Evolutionary conservation across 1,140 invertebrate genomes (phyloP).

Genomic region (Lordiphosa stackelbergi): DNA sequence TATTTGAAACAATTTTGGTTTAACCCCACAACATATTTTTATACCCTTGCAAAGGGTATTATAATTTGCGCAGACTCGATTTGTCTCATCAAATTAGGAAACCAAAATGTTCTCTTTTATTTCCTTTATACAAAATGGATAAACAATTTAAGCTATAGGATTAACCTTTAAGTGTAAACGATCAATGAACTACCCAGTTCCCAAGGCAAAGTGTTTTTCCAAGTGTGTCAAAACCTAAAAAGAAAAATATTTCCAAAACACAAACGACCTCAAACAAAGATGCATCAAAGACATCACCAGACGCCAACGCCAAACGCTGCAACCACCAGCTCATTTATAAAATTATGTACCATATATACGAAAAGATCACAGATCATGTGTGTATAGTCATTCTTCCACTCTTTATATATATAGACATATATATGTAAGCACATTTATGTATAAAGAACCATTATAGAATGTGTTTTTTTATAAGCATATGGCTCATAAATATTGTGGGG

Average conservation of each 20-base stretch:
- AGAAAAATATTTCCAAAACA: conserved; percentile 41
- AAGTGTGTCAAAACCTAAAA: conserved; percentile 33
- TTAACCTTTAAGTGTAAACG: background rate
- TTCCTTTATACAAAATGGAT: too few species aligned
- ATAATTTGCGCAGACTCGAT: too few species aligned
- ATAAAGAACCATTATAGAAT: conserved; percentile 62
- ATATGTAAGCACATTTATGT: conserved; percentile 19
- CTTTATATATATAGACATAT: conserved; percentile 15
- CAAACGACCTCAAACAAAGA: conserved; percentile 60
- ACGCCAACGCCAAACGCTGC: conserved; percentile 2
- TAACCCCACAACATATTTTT: too few species aligned
- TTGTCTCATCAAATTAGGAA: too few species aligned
- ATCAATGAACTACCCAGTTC: background rate
- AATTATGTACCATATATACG: conserved; percentile 7
- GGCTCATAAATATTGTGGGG: conserved; percentile 67
- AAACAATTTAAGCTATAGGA: background rate
- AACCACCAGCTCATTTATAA: background rate
- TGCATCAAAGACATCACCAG: conserved; percentile 40
- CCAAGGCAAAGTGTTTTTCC: background rate
- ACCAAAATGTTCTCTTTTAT: too few species aligned
- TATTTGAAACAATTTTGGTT: too few species aligned
- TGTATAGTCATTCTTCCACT: conserved; percentile 18
- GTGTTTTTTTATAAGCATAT: conserved; percentile 65
- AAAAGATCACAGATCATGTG: conserved; percentile 5
- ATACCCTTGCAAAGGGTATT: too few species aligned